Evolutionary conservation across 1,140 invertebrate genomes (phyloP), one percentile per base, ranked within the genome.

Genomic region (Glomeris maerens): DNA sequence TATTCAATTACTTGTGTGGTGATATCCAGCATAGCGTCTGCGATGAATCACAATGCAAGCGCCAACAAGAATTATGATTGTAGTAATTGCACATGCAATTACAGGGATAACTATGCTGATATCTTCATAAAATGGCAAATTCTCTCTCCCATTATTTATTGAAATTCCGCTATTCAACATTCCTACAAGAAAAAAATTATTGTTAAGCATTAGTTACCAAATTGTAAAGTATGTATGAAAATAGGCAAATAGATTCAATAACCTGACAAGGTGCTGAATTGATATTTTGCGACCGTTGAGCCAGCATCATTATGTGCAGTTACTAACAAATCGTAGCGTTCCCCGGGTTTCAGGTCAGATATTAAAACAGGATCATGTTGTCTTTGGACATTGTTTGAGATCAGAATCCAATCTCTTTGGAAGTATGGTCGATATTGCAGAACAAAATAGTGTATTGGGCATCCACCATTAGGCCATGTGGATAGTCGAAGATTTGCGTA

Each of bases 341-440:
- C 66, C 14, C 64, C 66, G 7, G 68, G 61, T 22, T 61, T 60
- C 5, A 70, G 53, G 38, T 68, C 66, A 26, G 62, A 55, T 2
- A 72, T 64, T 3, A 57, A 83, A 61, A 89, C 90, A 64, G 89
- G 89, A 52, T 83, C 84, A 7, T 51, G 48, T 29, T 56, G 52
- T 7, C 46, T 44, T 25, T 54, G 52, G 10, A 53, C 55, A 20
- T 53, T 56, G 20, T 57, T 57, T 38, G 47, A 49, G 0, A 53
- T 52, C 13, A 49, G 23, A 2, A 55, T 50, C 60, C 60, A 62
- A 20, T 62, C 58, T 21, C 46, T 47, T 7, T 59, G 47, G 5
- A 45, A 49, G 23, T 53, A 36, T 20, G 46, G 45, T 40, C 66
- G 63, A 50, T 72, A 72, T 39, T 64, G 65, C 10, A 72, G 57